These are phyloP conservation scores for Himalopsyche kuldschensis DNA, from an alignment of 2,888 invertebrate species.

Conservation along the genomic window DNA sequence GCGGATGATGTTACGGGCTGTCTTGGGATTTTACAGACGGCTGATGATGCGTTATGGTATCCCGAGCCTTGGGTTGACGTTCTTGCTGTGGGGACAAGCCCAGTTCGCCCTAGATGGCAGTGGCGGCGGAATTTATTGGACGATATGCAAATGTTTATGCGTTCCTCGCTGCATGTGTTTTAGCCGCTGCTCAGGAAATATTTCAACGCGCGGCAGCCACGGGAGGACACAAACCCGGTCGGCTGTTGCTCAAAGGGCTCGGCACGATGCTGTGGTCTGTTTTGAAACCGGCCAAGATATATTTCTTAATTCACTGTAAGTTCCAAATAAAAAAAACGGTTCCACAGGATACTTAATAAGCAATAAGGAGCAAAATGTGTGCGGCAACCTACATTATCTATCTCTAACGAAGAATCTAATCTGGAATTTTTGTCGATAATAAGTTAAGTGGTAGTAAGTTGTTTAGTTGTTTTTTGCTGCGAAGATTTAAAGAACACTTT, in stretches of 20 bases:
- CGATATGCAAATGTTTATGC: constrained; percentile 30
- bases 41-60: background rate
- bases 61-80: background rate
- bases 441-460: too few relatives aligned
- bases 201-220: constrained; percentile 3
- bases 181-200: constrained; percentile 5
- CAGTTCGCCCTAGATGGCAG: background rate
- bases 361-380: too few relatives aligned
- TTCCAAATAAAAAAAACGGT: too few relatives aligned
- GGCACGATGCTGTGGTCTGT: background rate
- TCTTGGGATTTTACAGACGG: too few relatives aligned
- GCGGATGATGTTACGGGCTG: too few relatives aligned
- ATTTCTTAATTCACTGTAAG: too few relatives aligned
- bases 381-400: too few relatives aligned
- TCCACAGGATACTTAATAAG: too few relatives aligned
- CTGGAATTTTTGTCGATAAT: too few relatives aligned
- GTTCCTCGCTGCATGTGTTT: constrained; percentile 13
- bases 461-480: too few relatives aligned
- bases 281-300: background rate
- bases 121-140: constrained; percentile 24
- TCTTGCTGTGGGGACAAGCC: background rate
- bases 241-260: background rate
- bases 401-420: too few relatives aligned
- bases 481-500: too few relatives aligned
- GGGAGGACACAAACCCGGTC: background rate